Evolutionary conservation across 2,113 vertebrate species (phyloP), one percentile per base, ranked within the genome.

Genomic region (Falco punctatus): DNA sequence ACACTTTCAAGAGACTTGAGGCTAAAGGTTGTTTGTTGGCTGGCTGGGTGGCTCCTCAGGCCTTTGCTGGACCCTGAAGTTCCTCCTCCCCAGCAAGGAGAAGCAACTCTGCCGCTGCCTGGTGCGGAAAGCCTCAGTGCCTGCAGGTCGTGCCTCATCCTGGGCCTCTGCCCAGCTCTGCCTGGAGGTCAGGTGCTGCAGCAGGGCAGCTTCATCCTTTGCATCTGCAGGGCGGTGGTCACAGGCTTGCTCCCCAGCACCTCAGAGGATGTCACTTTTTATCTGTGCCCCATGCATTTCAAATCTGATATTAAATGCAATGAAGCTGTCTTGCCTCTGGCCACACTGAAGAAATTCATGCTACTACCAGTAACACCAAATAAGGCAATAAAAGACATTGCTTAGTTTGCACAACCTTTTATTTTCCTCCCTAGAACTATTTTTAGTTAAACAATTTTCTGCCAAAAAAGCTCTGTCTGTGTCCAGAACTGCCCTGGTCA

Each of bases 401-500:
- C 91, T 94, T 96, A 81, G 78, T 96, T 97, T 95, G 91, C 86
- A 90, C 83, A 94, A 93, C 78, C 71, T 96, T 95, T 92, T 93
- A 84, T 95, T 96, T 92, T 96, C 88, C 79, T 96, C 93, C 52
- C 90, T 94, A 95, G 55, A 88, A 93, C 93, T 97, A 97, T 97
- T 96, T 97, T 97, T 97, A 97, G 96, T 96, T 96, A 92, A 97
- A 97, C 96, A 94, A 67, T 94, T 97, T 97, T 97, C 81, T 95
- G 96, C 96, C 94, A 97, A 59, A 96, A 97, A 79, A 93, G 42
- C 89, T 92, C 73, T 67, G 88, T 96, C 94, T 96, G 92, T 89
- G 92, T 96, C 96, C 96, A 97, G 82, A 73, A 52, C 89, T 91
- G 95, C 91, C 94, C 92, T 97, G 95, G 96, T 96, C 96, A 97